A percentile compares a stretch with the other conserved stretches of the same genome.
These are phyloP conservation scores for Hypomecis punctinalis DNA, from an alignment of 2,888 invertebrate genomes.

Conservation along the genomic window DNA sequence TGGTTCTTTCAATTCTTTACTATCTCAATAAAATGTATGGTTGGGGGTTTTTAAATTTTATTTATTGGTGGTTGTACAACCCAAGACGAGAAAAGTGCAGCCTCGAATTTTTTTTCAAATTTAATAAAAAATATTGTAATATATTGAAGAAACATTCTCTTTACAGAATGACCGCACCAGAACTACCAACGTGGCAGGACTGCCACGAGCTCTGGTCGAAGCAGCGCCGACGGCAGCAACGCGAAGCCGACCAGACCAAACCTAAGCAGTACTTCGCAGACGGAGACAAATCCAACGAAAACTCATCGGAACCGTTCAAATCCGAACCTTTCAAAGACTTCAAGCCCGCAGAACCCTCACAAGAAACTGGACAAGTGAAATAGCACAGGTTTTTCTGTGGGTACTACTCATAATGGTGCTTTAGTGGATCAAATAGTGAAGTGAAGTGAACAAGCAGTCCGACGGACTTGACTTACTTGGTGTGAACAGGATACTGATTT, in stretches of 20 bases:
- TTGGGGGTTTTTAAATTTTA: too few species aligned
- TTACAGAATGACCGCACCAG: conserved; percentile 91
- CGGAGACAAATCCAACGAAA: conserved; percentile 50
- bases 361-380: conserved; percentile 74
- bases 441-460: neutral
- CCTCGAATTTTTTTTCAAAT: too few species aligned
- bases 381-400: conserved; percentile 65
- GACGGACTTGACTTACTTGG: neutral
- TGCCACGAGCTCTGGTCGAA: conserved; percentile 99
- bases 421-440: conserved; percentile 30
- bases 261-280: conserved; percentile 56
- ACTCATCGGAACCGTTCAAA: conserved; percentile 58
- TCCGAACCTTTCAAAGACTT: conserved; percentile 68
- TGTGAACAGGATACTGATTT: too few species aligned
- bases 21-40: too few species aligned
- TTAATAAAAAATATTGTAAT: too few species aligned
- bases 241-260: conserved; percentile 88
- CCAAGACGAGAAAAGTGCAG: too few species aligned
- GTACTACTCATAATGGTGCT: conserved; percentile 40
- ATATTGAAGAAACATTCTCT: neutral
- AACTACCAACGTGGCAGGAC: conserved; percentile 98
- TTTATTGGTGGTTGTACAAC: too few species aligned
- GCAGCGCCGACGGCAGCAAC: conserved; percentile 93
- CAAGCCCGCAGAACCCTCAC: conserved; percentile 63
- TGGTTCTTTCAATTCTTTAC: too few species aligned